Evolutionary conservation across 2,113 vertebrate genomes (phyloP).

Genomic region (Hippocampus mohnikei): DNA sequence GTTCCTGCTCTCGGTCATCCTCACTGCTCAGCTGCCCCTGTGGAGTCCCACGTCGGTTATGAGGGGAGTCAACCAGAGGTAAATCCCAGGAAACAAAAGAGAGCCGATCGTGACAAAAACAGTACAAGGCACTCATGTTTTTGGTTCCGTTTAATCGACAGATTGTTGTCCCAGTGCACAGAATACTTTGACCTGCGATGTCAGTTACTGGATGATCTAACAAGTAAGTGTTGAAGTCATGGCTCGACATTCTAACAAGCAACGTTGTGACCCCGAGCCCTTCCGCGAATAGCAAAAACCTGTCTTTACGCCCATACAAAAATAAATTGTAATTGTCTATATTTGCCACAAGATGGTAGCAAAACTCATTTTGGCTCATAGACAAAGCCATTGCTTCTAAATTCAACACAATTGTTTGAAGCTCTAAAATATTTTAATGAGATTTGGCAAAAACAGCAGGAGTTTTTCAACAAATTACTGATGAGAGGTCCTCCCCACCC

Average conservation of each 20-base stretch:
- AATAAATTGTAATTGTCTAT: too few relatives aligned
- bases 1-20: slow-evolving; percentile 88
- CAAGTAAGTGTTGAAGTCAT: slow-evolving; percentile 76
- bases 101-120: background rate
- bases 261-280: background rate
- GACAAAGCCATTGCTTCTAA: too few relatives aligned
- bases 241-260: background rate
- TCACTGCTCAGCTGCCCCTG: slow-evolving; percentile 91
- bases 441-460: too few relatives aligned
- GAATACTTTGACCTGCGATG: slow-evolving; percentile 98
- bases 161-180: slow-evolving; percentile 93
- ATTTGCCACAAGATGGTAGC: too few relatives aligned
- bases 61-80: slow-evolving; percentile 98
- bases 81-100: background rate
- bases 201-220: slow-evolving; percentile 92
- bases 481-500: too few relatives aligned
- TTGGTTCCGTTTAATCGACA: slow-evolving; percentile 51
- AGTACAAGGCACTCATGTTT: background rate
- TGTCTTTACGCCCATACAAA: too few relatives aligned
- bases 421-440: too few relatives aligned
- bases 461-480: too few relatives aligned
- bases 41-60: slow-evolving; percentile 98
- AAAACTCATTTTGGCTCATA: too few relatives aligned
- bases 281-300: too few relatives aligned
- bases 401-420: too few relatives aligned